phyloP scores from a whole-genome alignment of 1,140 invertebrate genomes.

The Anastrepha obliqua region DNA sequence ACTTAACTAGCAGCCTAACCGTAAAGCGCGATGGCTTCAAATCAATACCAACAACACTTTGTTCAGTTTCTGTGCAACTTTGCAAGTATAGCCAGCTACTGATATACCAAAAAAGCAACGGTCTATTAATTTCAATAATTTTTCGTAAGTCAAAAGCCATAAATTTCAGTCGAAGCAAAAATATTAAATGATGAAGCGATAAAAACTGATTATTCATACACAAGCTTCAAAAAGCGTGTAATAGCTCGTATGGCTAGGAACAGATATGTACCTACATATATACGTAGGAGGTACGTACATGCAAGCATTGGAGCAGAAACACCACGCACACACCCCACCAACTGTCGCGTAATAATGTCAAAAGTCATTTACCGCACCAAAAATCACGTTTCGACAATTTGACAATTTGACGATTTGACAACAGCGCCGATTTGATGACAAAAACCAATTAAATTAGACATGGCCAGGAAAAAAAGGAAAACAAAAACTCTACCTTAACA shows the following conservation, averaged over 20 bases:
- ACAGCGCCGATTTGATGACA: neutral
- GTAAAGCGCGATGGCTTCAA: too few relatives aligned
- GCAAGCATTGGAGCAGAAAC: neutral
- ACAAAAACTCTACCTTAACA: neutral
- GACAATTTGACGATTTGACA: conserved; percentile 43
- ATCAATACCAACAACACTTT: too few relatives aligned
- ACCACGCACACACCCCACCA: neutral
- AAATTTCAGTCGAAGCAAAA: neutral
- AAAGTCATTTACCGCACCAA: conserved; percentile 26
- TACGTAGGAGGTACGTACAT: neutral
- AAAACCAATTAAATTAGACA: conserved; percentile 47
- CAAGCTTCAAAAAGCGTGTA: neutral
- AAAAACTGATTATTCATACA: neutral
- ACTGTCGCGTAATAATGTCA: conserved; percentile 28
- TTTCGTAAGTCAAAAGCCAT: neutral
- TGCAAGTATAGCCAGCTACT: too few relatives aligned
- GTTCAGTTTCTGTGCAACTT: too few relatives aligned
- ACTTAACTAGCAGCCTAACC: too few relatives aligned
- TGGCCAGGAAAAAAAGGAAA: neutral
- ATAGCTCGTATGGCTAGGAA: neutral
- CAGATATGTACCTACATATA: neutral
- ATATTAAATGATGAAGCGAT: neutral
- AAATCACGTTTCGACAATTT: conserved; percentile 47
- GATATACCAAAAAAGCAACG: neutral
- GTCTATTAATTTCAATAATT: neutral